Evolutionary conservation across 2,888 invertebrate genomes (phyloP), one percentile per base, ranked within the genome.

Genomic region (Netelia melanura): DNA sequence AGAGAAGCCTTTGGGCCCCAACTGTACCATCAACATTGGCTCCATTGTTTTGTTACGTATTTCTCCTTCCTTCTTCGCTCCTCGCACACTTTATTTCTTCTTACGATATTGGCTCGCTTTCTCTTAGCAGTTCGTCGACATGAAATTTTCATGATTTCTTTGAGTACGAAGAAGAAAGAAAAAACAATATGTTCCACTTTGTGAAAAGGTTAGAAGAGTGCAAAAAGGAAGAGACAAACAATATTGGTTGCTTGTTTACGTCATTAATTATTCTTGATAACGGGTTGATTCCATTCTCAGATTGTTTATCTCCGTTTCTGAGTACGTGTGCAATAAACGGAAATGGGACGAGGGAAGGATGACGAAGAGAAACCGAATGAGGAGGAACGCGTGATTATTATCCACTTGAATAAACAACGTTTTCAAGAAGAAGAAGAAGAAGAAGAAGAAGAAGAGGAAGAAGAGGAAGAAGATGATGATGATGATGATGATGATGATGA

Each of bases 391-490:
- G 72, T 72, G 72, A 84, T 84, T 84, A 81, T 84, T 84, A 84
- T 81, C 67, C 81, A 77, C 74, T 81, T 75, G 84, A 81, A 84
- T 84, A 82, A 84, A 84, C 84, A 84, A 70, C 81, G 68, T 43
- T 76, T 72, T 48, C 30, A 17, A 38, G 72, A 65, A 65, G 62
- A 81, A 84, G 74, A 83, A 84, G 74, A 75, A 74, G 81, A 86
- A 38, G 70, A 77, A 83, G 54, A 54, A 62, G 43, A 79, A 38
- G 25, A 78, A 44, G 56, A 75, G 17, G 64, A 78, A 65, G 70
- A 48, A 80, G 83, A 52, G 54, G 81, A 70, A 77, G 71, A 83
- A 76, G 56, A 67, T 64, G 77, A 83, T 44, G 56, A 72, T 65
- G 44, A 71, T 30, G 38, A 44, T 0, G 65, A 21, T 10, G 67